Conservation (phyloP, 2,797 vertebrate genomes). For the Caiman crocodilus region DNA sequence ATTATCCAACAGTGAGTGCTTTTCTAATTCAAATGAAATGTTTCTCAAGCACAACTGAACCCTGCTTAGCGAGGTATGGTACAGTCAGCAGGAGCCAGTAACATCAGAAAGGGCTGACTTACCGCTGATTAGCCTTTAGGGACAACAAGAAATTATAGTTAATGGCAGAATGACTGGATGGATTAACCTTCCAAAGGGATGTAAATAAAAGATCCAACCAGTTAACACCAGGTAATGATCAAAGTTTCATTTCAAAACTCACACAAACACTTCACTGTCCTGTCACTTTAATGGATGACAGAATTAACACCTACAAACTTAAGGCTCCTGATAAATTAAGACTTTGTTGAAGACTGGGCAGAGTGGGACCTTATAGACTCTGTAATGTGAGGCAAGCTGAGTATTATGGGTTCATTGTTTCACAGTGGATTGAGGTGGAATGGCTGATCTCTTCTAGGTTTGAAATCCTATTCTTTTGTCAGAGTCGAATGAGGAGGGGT, state of each 20-base stretch:
- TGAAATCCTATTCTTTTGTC: background rate
- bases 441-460: background rate
- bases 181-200: conserved; percentile 16
- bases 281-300: background rate
- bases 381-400: background rate
- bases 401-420: fast-evolving
- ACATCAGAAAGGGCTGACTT: background rate
- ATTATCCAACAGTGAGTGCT: background rate
- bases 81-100: background rate
- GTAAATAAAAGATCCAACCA: conserved; percentile 37
- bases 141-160: background rate
- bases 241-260: background rate
- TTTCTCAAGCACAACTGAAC: background rate
- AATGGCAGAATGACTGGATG: conserved; percentile 7
- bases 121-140: background rate
- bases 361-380: background rate
- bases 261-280: background rate
- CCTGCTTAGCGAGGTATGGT: background rate
- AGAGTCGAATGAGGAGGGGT: background rate
- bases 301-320: background rate
- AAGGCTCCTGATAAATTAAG: background rate
- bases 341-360: background rate
- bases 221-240: background rate
- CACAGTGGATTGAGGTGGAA: background rate
- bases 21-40: background rate